Evolutionary conservation across 1,140 invertebrate genomes (phyloP).

Genomic region (Drosophila neocordata): DNA sequence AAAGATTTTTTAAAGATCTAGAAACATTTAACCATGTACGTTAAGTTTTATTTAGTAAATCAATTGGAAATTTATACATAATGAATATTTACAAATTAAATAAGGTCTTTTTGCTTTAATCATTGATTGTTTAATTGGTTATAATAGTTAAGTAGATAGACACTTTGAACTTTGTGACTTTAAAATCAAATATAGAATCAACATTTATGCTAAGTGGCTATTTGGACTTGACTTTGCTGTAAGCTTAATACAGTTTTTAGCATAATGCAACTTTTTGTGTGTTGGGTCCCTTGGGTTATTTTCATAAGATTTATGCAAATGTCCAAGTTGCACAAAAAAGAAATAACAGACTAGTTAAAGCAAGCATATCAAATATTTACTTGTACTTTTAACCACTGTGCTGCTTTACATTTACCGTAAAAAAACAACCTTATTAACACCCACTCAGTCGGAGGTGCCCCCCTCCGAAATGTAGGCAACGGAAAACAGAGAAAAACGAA

Average conservation of each 20-base stretch:
- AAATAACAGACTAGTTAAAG: neutral
- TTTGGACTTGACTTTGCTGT: neutral
- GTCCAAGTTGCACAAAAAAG: neutral
- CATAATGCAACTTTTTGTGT: no score
- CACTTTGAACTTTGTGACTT: no score
- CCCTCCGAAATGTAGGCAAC: slow-evolving; percentile 67
- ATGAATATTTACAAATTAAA: no score
- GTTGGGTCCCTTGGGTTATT: neutral
- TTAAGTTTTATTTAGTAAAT: slow-evolving; percentile 24
- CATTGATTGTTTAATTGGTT: no score
- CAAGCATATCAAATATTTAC: neutral
- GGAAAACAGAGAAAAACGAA: slow-evolving; percentile 32
- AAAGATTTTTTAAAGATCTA: slow-evolving; percentile 36
- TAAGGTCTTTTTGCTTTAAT: no score
- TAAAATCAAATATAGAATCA: no score
- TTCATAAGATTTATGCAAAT: neutral
- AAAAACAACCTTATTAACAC: slow-evolving; percentile 27
- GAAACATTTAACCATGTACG: neutral
- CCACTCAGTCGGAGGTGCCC: slow-evolving; percentile 7
- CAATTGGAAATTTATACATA: slow-evolving; percentile 1
- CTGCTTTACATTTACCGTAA: slow-evolving; percentile 9
- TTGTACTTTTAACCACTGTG: slow-evolving; percentile 26
- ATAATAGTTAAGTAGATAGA: no score
- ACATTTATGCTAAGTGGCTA: no score
- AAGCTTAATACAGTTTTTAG: neutral